These are phyloP conservation scores for Melanocharis versteri DNA, from an alignment of 2,113 vertebrate species.

Conservation along the genomic window DNA sequence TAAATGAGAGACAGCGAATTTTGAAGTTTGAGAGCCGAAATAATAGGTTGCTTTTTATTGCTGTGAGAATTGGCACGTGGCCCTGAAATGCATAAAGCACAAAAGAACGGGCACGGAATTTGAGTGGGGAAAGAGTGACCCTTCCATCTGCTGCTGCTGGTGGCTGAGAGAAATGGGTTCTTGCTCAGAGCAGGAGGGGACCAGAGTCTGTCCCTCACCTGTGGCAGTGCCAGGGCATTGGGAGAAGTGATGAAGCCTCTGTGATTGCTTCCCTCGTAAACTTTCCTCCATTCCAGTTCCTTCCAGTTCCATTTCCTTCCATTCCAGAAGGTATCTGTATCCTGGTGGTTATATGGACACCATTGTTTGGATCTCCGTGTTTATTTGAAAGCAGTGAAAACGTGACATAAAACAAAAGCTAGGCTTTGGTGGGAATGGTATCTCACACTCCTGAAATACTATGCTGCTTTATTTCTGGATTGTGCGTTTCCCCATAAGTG, in stretches of 20 bases:
- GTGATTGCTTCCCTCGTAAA: not conserved
- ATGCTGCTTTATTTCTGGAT: not conserved
- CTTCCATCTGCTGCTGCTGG: not conserved
- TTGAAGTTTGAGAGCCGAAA: not conserved
- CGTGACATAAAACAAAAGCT: not conserved
- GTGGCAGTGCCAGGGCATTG: not conserved
- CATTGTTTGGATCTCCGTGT: not conserved
- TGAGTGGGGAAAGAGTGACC: fast-evolving
- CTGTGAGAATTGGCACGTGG: not conserved
- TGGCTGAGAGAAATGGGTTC: not conserved
- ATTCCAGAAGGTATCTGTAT: not conserved
- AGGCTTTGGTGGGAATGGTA: not conserved
- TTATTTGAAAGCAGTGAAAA: not conserved
- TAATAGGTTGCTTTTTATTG: not conserved
- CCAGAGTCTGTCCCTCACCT: not conserved
- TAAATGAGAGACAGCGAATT: not conserved
- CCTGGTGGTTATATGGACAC: not conserved
- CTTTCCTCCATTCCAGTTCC: not conserved
- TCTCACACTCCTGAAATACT: not conserved
- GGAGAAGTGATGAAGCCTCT: not conserved
- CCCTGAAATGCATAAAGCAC: not conserved
- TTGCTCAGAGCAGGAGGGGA: not conserved
- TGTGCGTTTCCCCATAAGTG: not conserved
- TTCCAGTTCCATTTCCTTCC: too few relatives aligned
- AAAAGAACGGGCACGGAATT: not conserved